These are phyloP conservation scores for Oscheius onirici DNA, from an alignment of 2,888 invertebrate species.

Conservation along the genomic window DNA sequence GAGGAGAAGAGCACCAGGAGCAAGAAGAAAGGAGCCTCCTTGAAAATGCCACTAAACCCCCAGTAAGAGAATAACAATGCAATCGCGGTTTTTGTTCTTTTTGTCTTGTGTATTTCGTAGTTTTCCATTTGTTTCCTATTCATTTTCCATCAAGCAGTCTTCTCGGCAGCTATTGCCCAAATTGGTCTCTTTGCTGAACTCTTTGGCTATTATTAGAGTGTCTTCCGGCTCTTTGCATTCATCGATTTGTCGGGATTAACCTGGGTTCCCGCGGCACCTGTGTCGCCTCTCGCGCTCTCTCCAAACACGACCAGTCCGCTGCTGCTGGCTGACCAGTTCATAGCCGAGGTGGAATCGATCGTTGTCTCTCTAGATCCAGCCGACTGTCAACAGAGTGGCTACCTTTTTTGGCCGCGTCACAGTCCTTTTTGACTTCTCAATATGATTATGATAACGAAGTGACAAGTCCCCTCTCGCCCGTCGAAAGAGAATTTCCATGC, in stretches of 20 bases:
- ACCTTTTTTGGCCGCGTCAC: not conserved
- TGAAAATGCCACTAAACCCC: not conserved
- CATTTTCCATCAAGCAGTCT: no score
- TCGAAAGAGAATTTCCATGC: no score
- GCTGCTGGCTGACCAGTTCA: slow-evolving; percentile 22
- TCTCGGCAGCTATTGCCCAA: no score
- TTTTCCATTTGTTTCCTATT: no score
- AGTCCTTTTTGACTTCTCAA: not conserved
- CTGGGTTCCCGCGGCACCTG: slow-evolving; percentile 21
- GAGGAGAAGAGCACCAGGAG: not conserved
- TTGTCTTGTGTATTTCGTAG: no score
- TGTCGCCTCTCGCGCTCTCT: not conserved
- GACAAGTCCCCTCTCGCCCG: no score
- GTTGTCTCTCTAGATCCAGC: slow-evolving; percentile 4
- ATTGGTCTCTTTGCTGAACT: no score
- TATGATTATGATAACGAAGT: slow-evolving; percentile 7
- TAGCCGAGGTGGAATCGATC: slow-evolving; percentile 6
- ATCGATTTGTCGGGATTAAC: slow-evolving; percentile 26
- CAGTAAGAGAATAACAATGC: no score
- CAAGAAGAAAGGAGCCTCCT: not conserved
- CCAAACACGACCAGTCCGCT: slow-evolving; percentile 23
- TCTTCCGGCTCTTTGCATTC: slow-evolving; percentile 7
- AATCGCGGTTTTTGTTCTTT: no score
- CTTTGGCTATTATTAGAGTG: no score
- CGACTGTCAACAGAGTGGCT: slow-evolving; percentile 11